Evolutionary conservation across 2,797 vertebrate species (phyloP), one percentile per base, ranked within the genome.

Genomic region (Helostoma temminkii): DNA sequence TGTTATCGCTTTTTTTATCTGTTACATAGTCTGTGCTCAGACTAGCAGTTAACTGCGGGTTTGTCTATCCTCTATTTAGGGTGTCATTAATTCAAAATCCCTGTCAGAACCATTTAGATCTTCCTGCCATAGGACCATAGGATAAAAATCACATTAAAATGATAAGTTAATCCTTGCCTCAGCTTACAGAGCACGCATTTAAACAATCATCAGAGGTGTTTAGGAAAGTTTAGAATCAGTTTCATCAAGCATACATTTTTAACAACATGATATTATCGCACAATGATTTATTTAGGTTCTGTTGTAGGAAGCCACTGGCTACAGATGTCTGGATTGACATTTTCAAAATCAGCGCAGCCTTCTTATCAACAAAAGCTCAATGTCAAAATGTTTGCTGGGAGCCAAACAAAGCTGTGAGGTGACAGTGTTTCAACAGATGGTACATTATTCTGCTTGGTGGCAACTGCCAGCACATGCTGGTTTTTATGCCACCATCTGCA

Each of bases 341-440:
- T 56, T 52, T 36, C 42, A 53, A 6, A 39, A 9, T 37, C 1
- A 0, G 24, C 12, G 22, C 42, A 24, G 19, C 12, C 32, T 18
- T 63, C 47, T 76, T 67, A 76, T 73, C 74, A 61, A 65, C 78
- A 57, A 61, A 58, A 37, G 15, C 63, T 84, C 73, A 84, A 80
- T 75, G 83, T 83, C 79, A 82, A 12, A 45, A 45, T 78, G 68
- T 69, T 83, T 71, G 58, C 74, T 50, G 68, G 71, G 80, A 82
- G 71, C 81, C 79, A 75, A 50, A 74, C 76, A 78, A 66, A 80
- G 75, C 74, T 48, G 76, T 57, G 67, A 74, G 80, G 69, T 74
- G 78, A 75, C 78, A 52, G 73, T 2, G 58, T 37, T 81, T 77
- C 76, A 77, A 49, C 90, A 90, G 90, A 91, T 91, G 90, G 90